phyloP scores from a whole-genome alignment of 2,113 vertebrate species.

The Craseonycteris thonglongyai region DNA sequence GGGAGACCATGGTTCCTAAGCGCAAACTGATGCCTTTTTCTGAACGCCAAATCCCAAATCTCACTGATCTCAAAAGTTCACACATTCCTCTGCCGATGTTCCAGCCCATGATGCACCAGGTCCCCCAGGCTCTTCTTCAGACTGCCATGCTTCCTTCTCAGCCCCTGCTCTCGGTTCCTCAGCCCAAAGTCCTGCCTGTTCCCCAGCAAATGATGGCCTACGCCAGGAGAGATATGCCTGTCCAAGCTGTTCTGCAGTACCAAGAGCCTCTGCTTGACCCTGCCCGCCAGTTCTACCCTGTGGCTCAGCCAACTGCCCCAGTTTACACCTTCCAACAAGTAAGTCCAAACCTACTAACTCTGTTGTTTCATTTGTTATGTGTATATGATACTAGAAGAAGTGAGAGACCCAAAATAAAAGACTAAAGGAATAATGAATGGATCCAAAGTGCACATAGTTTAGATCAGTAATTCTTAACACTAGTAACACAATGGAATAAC shows the following conservation, averaged over 20 bases:
- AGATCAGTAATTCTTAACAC: background rate
- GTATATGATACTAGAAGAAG: background rate
- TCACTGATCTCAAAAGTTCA: background rate
- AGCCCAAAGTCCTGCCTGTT: background rate
- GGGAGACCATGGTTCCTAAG: background rate
- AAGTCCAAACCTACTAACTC: background rate
- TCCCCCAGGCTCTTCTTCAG: background rate
- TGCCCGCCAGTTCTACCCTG: rapidly evolving
- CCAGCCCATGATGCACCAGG: background rate
- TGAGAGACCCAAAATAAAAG: background rate
- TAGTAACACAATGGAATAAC: background rate
- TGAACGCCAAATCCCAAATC: background rate
- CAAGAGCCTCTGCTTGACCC: background rate
- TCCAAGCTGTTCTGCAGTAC: background rate
- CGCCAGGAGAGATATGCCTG: background rate
- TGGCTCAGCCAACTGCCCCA: background rate
- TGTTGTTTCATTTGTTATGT: background rate
- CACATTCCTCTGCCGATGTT: background rate
- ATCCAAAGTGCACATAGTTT: background rate
- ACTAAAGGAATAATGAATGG: background rate
- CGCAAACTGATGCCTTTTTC: background rate
- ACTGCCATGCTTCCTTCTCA: background rate
- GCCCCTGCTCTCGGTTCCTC: background rate
- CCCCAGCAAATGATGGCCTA: background rate
- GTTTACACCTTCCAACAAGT: background rate